Percentiles rank a stretch among this genome's conserved stretches.
Conservation (phyloP, 2,113 vertebrate genomes). For the Speoplatyrhinus poulsoni region DNA sequence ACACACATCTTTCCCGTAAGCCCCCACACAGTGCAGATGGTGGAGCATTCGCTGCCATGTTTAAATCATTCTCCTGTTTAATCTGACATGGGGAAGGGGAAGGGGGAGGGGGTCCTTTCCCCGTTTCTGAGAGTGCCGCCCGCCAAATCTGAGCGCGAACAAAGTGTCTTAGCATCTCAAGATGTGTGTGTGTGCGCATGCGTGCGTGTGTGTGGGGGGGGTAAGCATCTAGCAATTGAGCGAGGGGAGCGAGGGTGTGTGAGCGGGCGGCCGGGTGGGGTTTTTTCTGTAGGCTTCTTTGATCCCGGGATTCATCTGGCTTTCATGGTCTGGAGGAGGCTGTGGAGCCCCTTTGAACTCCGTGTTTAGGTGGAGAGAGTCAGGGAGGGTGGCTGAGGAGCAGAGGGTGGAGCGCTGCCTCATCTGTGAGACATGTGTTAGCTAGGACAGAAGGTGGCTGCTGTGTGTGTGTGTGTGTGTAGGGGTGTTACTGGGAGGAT, state of each 20-base stretch:
- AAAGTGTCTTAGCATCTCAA: conserved; percentile 76
- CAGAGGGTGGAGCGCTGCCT: conserved; percentile 60
- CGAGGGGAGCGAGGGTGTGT: conserved; percentile 52
- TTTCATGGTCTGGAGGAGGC: conserved; percentile 82
- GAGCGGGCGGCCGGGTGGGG: conserved; percentile 39
- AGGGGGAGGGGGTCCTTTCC: conserved; percentile 35
- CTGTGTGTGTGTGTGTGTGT: background rate
- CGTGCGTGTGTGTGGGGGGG: conserved; percentile 56
- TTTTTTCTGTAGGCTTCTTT: conserved; percentile 54
- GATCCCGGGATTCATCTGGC: conserved; percentile 81
- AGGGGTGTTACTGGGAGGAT: background rate
- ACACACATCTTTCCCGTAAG: conserved; percentile 24
- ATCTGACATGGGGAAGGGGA: conserved; percentile 42
- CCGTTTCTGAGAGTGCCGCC: conserved; percentile 64
- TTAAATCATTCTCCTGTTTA: conserved; percentile 65
- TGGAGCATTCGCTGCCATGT: conserved; percentile 60
- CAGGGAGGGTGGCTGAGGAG: conserved; percentile 61
- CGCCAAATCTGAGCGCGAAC: conserved; percentile 68
- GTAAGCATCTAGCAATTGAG: background rate
- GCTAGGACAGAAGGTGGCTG: conserved; percentile 48
- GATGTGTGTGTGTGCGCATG: conserved; percentile 72
- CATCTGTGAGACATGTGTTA: conserved; percentile 77
- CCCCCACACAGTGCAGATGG: conserved; percentile 54
- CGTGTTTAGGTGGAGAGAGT: conserved; percentile 79
- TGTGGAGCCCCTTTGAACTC: conserved; percentile 78